Evolutionary conservation across 2,888 invertebrate genomes (phyloP).

Genomic region (Zhuqinia jingwanae): DNA sequence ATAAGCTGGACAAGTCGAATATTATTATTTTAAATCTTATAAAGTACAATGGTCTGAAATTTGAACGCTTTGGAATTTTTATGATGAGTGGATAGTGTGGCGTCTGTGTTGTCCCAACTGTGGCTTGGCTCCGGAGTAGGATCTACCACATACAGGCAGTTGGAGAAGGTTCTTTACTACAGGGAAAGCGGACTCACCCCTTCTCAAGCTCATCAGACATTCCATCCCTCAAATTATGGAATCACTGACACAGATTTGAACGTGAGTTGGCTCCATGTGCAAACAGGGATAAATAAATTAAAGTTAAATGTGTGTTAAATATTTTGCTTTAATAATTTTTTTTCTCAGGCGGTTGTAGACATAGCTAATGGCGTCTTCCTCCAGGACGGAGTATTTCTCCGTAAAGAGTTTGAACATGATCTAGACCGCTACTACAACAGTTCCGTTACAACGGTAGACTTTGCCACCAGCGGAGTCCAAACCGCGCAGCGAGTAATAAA

Average conservation of each 20-base stretch:
- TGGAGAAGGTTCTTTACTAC: conserved; percentile 79
- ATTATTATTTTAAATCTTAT: no score
- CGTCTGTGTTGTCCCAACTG: conserved; percentile 79
- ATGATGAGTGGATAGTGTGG: conserved; percentile 77
- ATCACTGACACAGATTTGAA: conserved; percentile 54
- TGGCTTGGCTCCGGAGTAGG: conserved; percentile 80
- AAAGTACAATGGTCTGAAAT: no score
- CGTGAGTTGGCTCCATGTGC: neutral
- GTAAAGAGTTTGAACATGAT: conserved; percentile 77
- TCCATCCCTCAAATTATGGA: conserved; percentile 72
- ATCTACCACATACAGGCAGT: conserved; percentile 79
- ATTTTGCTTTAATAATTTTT: conserved; percentile 7
- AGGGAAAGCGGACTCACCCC: conserved; percentile 78
- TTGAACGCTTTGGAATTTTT: neutral
- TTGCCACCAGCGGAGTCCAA: conserved; percentile 71
- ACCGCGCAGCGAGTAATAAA: conserved; percentile 78
- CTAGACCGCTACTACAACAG: conserved; percentile 79
- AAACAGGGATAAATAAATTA: no score
- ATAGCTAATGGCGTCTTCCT: conserved; percentile 78
- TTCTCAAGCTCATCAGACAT: conserved; percentile 78
- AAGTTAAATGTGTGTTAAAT: no score
- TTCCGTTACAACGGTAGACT: conserved; percentile 79
- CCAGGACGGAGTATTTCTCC: conserved; percentile 77
- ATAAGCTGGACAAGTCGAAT: no score
- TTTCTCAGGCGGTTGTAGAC: conserved; percentile 75